phyloP scores from a whole-genome alignment of 2,113 vertebrate species.

The Anarhynchus alexandrinus region DNA sequence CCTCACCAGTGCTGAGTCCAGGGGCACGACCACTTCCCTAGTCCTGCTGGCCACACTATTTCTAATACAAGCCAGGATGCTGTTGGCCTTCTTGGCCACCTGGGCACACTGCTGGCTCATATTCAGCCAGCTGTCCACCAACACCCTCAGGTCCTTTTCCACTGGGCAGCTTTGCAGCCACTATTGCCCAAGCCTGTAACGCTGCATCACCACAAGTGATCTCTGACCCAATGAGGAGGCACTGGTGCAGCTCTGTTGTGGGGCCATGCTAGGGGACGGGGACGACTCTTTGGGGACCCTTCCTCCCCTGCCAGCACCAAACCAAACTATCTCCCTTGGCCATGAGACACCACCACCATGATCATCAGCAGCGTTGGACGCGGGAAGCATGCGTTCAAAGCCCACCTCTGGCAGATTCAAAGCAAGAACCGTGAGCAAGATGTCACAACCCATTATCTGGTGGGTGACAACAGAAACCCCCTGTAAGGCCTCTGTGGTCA shows the following conservation, averaged over 20 bases:
- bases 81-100: background rate
- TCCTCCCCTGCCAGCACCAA: background rate
- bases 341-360: accelerated
- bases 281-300: background rate
- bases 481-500: background rate
- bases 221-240: accelerated
- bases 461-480: background rate
- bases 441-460: background rate
- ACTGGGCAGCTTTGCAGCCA: background rate
- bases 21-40: background rate
- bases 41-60: background rate
- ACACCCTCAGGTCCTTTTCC: background rate
- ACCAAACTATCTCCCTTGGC: background rate
- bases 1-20: background rate
- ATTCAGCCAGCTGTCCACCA: background rate
- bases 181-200: background rate
- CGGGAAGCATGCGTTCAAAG: background rate
- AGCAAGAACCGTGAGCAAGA: accelerated
- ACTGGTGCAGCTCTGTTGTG: background rate
- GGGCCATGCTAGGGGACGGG: accelerated
- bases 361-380: accelerated
- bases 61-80: background rate
- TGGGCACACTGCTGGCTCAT: background rate
- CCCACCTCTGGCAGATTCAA: background rate
- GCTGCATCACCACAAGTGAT: background rate